phyloP scores from a whole-genome alignment of 2,113 vertebrate species.

The Bos javanicus region DNA sequence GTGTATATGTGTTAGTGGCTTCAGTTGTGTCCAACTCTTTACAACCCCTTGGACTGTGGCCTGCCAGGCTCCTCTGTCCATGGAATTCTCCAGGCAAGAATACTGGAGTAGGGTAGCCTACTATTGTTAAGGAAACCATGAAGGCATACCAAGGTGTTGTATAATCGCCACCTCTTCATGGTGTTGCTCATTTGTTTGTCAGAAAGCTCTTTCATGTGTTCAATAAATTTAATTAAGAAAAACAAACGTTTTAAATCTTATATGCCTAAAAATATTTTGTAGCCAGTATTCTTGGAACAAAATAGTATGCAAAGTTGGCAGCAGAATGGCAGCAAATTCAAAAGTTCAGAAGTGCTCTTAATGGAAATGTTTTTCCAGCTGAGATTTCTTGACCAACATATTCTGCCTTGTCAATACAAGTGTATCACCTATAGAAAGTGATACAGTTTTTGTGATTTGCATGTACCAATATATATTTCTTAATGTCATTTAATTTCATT shows the following conservation, averaged over 20 bases:
- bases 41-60: neutral
- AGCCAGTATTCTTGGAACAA: neutral
- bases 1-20: neutral
- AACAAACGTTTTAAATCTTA: conserved; percentile 26
- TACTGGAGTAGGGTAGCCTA: neutral
- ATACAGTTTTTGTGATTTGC: neutral
- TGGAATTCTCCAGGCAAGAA: neutral
- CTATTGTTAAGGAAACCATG: conserved; percentile 39
- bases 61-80: neutral
- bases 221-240: conserved; percentile 27
- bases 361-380: neutral
- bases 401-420: neutral
- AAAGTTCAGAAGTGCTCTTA: neutral
- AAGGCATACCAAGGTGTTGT: neutral
- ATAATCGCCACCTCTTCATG: conserved; percentile 11
- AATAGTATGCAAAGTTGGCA: neutral
- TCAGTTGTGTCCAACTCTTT: neutral
- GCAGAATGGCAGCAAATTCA: neutral
- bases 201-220: neutral
- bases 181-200: conserved; percentile 8
- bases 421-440: neutral
- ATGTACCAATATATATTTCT: conserved; percentile 1
- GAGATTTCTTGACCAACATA: neutral
- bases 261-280: neutral
- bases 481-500: neutral